phyloP scores from a whole-genome alignment of 1,140 invertebrate genomes.

The Pollicipes pollicipes region DNA sequence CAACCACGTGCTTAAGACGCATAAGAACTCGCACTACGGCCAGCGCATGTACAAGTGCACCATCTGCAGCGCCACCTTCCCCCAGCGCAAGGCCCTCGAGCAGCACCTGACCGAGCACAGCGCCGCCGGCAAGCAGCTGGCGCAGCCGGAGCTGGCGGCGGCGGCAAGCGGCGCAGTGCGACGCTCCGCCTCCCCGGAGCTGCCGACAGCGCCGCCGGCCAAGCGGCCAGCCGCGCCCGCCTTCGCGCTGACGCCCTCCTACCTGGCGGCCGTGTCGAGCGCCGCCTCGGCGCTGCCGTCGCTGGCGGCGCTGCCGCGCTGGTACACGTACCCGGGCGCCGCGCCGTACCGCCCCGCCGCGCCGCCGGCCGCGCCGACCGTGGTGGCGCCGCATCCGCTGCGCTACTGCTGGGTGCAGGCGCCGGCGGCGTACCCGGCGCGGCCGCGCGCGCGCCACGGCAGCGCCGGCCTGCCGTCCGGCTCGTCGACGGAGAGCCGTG shows the following conservation, averaged over 20 bases:
- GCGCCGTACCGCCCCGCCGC: not conserved
- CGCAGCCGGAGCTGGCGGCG: constrained; percentile 21
- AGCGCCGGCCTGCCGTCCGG: not conserved
- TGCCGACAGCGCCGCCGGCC: constrained; percentile 19
- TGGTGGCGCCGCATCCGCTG: constrained; percentile 3
- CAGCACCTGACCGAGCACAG: constrained; percentile 75
- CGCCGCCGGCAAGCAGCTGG: constrained; percentile 27
- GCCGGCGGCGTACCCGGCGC: not conserved
- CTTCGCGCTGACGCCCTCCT: not conserved
- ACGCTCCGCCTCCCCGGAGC: not conserved
- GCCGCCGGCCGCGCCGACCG: too few relatives aligned
- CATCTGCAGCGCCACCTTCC: constrained; percentile 71
- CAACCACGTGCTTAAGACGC: constrained; percentile 70
- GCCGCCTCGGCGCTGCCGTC: not conserved
- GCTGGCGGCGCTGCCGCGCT: not conserved
- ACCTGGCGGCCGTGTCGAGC: constrained; percentile 2
- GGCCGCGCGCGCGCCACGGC: not conserved
- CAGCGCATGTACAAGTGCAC: constrained; percentile 83
- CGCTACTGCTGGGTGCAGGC: not conserved
- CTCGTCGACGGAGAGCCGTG: not conserved
- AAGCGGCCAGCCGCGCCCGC: not conserved
- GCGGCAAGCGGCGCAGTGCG: constrained; percentile 21
- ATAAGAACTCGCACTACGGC: constrained; percentile 76
- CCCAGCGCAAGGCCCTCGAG: constrained; percentile 73
- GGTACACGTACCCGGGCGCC: not conserved